Evolutionary conservation across 2,113 vertebrate genomes (phyloP).

Genomic region (Lagenorhynchus albirostris): DNA sequence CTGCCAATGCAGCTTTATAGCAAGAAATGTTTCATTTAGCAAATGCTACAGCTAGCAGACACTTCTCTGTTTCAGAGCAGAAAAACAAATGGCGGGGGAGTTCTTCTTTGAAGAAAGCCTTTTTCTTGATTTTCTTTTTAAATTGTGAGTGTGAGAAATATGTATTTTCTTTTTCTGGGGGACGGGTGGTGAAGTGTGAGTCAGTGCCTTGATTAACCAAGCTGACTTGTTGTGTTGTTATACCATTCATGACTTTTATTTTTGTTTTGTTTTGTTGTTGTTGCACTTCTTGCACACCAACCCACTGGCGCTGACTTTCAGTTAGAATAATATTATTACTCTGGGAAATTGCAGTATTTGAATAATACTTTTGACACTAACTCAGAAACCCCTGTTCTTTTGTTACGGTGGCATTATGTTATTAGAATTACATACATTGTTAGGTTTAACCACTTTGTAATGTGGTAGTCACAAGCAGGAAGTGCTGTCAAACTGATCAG

Average conservation of each 20-base stretch:
- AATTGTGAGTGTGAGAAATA: slow-evolving; percentile 64
- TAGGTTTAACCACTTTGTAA: not conserved
- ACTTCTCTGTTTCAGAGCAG: slow-evolving; percentile 61
- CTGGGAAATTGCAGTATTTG: not conserved
- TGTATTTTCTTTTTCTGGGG: slow-evolving; percentile 20
- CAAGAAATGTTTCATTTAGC: slow-evolving; percentile 69
- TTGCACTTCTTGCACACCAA: not conserved
- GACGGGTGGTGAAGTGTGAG: slow-evolving; percentile 9
- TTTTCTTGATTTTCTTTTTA: slow-evolving; percentile 70
- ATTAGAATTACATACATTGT: not conserved
- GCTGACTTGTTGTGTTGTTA: not conserved
- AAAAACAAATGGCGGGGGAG: slow-evolving; percentile 54
- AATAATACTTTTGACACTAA: slow-evolving; percentile 13
- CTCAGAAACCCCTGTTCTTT: slow-evolving; percentile 12
- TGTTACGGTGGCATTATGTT: not conserved
- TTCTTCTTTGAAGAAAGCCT: slow-evolving; percentile 57
- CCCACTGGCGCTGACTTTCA: not conserved
- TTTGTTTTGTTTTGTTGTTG: not conserved
- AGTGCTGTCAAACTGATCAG: not conserved
- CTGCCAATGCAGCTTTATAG: slow-evolving; percentile 62
- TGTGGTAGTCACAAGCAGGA: not conserved
- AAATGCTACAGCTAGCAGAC: slow-evolving; percentile 56
- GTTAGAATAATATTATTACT: slow-evolving; percentile 7
- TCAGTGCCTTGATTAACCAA: slow-evolving; percentile 22
- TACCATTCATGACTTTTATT: not conserved